Base-by-base conservation (phyloP, 2,888 invertebrate genomes). In the Platycheirus rosarum region DNA sequence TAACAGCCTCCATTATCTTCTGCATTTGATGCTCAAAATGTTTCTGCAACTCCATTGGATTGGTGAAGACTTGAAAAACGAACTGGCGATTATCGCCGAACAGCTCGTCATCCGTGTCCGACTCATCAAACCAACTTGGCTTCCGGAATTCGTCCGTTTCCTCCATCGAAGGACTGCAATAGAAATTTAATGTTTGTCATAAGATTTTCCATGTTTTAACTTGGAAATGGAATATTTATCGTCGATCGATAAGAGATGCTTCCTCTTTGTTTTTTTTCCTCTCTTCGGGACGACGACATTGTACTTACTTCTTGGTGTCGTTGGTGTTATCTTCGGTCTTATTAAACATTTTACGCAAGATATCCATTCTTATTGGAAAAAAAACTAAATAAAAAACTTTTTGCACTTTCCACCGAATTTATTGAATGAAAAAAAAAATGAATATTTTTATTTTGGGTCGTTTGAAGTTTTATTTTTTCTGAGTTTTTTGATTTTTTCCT, bases 21-120 rank as follows among this genome's bases (percentile, higher is more conserved):
- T 92, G 92, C 90, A 94, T 91, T 88, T 94, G 93, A 7, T 92
- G 90, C 86, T 93, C 93, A 85, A 93, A 93, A 85, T 92, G 93
- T 77, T 91, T 91, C 77, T 93, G 93, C 88, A 93, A 92, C 88
- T 93, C 92, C 84, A 93, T 85, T 0, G 93, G 93, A 88, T 93
- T 92, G 18, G 92, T 91, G 79, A 93, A 93, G n/a, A 93, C 89
- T 85, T 91, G 91, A 85, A 93, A 93, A 8, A 91, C 88, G 84
- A 90, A 90, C 80, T 88, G 89, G 32, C 89, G 88, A 85, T 90
- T 89, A 69, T 89, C 88, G 26, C 89, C 90, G 60, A 89, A 90
- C 13, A 90, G 86, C 71, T 91, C 91, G 85, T 91, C 91, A 55
- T 91, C 90, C 4, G 90, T 90, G 85, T 91, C 91, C 23, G 88